Base-by-base conservation (phyloP, 1,140 invertebrate genomes). In the Lycorma delicatula region DNA sequence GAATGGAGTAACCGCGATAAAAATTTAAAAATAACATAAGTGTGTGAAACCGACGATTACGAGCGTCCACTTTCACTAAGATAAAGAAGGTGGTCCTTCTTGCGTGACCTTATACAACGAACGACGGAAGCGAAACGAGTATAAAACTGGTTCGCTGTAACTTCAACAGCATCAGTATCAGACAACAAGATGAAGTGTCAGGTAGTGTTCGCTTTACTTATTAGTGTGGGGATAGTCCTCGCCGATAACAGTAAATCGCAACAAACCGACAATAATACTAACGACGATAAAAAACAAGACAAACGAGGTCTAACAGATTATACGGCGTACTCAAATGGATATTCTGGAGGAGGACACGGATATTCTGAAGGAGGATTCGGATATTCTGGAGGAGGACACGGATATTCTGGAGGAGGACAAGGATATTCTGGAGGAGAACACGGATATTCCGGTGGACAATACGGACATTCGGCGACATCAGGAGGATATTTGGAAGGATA, bases 71-170 rank as follows among this genome's bases (percentile, higher is more conserved):
- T n/a, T n/a, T n/a, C n/a, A n/a, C n/a, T n/a, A n/a, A n/a, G n/a
- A n/a, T n/a, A n/a, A n/a, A n/a, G n/a, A n/a, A n/a, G n/a, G n/a
- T n/a, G n/a, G n/a, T n/a, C n/a, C n/a, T n/a, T n/a, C n/a, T n/a
- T n/a, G n/a, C n/a, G n/a, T n/a, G n/a, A n/a, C n/a, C n/a, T n/a
- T n/a, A n/a, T n/a, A n/a, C n/a, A n/a, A n/a, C n/a, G n/a, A n/a
- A n/a, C n/a, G n/a, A n/a, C n/a, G 41, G 41, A 44, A 44, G 41
- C 41, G 41, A 44, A 44, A 44, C 41, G 23, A 44, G 41, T 44
- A 44, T 44, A 44, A 44, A 44, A 22, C 23, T 6, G 5, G n/a
- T n/a, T 1, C 41, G 41, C 9, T 1, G 1, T 22, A 44, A 16
- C 18, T 44, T 2, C 3, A 7, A 3, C 18, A 12, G 13, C 18